These are phyloP conservation scores for Paramuricea clavata DNA, from an alignment of 92 coral and sea anemone genomes.

Conservation along the genomic window DNA sequence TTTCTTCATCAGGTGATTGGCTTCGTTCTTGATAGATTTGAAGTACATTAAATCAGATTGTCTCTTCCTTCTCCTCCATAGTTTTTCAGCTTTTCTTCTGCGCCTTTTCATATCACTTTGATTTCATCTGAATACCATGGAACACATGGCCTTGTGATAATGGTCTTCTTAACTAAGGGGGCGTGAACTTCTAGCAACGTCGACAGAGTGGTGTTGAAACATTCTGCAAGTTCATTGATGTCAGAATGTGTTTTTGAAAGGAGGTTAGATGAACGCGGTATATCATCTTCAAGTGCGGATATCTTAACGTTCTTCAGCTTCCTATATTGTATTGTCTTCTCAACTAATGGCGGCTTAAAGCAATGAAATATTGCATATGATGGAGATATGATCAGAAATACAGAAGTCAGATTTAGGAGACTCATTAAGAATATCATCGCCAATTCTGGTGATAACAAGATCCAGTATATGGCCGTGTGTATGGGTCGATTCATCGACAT, in stretches of 20 bases:
- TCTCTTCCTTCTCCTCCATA: neutral
- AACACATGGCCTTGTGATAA: neutral
- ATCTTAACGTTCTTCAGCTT: slow-evolving; percentile 31
- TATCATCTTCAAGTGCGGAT: neutral
- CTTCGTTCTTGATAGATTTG: neutral
- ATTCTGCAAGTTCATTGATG: slow-evolving; percentile 16
- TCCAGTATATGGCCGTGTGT: slow-evolving; percentile 16
- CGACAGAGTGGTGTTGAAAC: slow-evolving; percentile 4
- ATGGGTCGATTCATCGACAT: neutral
- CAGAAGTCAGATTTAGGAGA: slow-evolving; percentile 25
- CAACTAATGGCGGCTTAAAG: slow-evolving; percentile 7
- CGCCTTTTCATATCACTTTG: neutral
- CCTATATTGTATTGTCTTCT: slow-evolving; percentile 42
- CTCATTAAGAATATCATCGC: neutral
- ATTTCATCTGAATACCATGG: neutral
- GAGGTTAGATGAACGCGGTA: slow-evolving; percentile 17
- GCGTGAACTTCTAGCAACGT: slow-evolving; percentile 47
- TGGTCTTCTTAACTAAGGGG: slow-evolving; percentile 39
- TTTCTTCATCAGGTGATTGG: neutral
- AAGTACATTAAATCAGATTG: neutral
- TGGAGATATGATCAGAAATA: slow-evolving; percentile 1
- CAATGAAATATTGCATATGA: too few species aligned
- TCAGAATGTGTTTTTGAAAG: neutral
- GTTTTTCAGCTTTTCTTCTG: neutral
- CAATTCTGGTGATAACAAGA: slow-evolving; percentile 21